Conservation (phyloP, 2,888 invertebrate genomes). For the Syrphus vitripennis region DNA sequence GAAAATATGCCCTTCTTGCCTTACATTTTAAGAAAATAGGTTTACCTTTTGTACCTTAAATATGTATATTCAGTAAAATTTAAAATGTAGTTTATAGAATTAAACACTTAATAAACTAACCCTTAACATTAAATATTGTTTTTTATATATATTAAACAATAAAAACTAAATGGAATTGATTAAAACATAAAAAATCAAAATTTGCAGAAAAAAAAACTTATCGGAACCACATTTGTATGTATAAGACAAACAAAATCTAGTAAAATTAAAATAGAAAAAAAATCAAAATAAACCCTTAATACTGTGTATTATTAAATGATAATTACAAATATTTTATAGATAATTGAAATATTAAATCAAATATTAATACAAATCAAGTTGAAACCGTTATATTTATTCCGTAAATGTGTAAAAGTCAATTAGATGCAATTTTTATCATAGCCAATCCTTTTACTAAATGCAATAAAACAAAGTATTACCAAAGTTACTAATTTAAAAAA, state of each 20-base stretch:
- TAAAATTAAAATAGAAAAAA: conserved; percentile 14
- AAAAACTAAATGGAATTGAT: conserved; percentile 67
- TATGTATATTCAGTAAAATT: conserved; percentile 6
- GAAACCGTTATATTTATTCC: conserved; percentile 39
- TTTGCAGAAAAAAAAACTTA: conserved; percentile 20
- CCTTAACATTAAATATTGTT: conserved; percentile 19
- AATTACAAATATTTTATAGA: conserved; percentile 30
- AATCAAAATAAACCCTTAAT: conserved; percentile 56
- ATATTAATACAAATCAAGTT: conserved; percentile 9
- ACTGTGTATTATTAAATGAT: conserved; percentile 63
- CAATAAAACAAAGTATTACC: conserved; percentile 55
- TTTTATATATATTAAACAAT: conserved; percentile 35
- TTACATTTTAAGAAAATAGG: conserved; percentile 40
- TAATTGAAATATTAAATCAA: conserved; percentile 42
- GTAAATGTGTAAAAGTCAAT: conserved; percentile 61
- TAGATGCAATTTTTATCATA: conserved; percentile 34
- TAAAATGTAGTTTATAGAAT: conserved; percentile 1
- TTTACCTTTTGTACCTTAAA: conserved; percentile 48
- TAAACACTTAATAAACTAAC: conserved; percentile 14
- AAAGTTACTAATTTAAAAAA: conserved; percentile 57
- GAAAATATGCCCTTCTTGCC: conserved; percentile 48
- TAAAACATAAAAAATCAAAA: conserved; percentile 42
- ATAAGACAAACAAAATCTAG: conserved; percentile 59
- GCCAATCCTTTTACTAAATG: conserved; percentile 11
- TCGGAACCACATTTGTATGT: conserved; percentile 42